A percentile compares a stretch with the other conserved stretches of the same genome.
phyloP scores from a whole-genome alignment of 2,113 vertebrate species.

The Eulacestoma nigropectus region DNA sequence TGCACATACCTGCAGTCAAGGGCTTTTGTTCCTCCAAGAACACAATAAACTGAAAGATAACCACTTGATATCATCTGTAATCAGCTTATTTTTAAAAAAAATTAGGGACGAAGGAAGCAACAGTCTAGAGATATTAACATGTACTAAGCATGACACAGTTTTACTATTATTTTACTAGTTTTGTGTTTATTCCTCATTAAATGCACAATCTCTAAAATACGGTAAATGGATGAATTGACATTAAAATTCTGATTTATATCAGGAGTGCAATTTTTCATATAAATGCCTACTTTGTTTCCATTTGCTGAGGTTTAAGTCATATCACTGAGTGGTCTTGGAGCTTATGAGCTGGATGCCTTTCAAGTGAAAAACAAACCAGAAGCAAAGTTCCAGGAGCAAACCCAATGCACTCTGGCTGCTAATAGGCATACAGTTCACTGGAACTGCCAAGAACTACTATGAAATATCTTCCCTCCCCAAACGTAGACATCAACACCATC shows the following conservation, averaged over 20 bases:
- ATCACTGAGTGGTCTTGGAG: not conserved
- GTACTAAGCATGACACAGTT: not conserved
- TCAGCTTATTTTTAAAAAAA: not conserved
- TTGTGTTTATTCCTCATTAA: not conserved
- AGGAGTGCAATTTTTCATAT: not conserved
- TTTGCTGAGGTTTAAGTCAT: not conserved
- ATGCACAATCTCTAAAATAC: not conserved
- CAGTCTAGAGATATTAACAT: not conserved
- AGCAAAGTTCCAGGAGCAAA: conserved; percentile 31
- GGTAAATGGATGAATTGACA: not conserved
- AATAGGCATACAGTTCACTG: not conserved
- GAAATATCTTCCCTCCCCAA: conserved; percentile 8
- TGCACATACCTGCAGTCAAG: not conserved
- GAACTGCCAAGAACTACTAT: conserved; percentile 4
- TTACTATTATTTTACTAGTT: not conserved
- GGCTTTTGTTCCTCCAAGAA: not conserved
- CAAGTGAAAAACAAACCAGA: conserved; percentile 46
- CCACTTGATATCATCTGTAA: not conserved
- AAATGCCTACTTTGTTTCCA: not conserved
- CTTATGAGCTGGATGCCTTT: conserved; percentile 15
- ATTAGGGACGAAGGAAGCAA: not conserved
- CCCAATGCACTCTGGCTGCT: not conserved
- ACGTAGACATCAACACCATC: not conserved
- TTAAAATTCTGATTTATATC: not conserved
- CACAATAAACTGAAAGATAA: not conserved